Conservation (phyloP, 2,797 vertebrate species). For the Lycodopsis pacificus region DNA sequence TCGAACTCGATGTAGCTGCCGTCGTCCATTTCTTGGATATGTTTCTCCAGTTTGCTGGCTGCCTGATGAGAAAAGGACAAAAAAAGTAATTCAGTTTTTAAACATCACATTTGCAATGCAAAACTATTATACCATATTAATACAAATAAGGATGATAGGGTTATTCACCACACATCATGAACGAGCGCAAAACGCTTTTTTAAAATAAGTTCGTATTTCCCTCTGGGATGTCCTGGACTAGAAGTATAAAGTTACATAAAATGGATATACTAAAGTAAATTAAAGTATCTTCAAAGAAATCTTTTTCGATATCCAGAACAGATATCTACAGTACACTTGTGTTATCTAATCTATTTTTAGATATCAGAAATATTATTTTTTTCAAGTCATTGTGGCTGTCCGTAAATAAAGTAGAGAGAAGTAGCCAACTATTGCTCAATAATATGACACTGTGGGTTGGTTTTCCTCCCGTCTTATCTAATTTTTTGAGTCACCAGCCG, state of each 20-base stretch:
- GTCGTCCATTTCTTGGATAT: conserved; percentile 97
- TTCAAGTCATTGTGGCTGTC: too few relatives aligned
- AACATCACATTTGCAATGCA: conserved; percentile 4
- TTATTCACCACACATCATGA: background rate
- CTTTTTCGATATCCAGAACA: too few relatives aligned
- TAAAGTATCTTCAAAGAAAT: too few relatives aligned
- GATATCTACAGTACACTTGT: too few relatives aligned
- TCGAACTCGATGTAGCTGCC: conserved; percentile 99
- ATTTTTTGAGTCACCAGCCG: background rate
- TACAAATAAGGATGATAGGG: background rate
- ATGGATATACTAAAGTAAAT: too few relatives aligned
- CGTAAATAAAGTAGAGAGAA: too few relatives aligned
- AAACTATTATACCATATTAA: background rate
- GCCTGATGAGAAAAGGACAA: conserved; percentile 69
- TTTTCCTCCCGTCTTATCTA: background rate
- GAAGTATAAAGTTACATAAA: too few relatives aligned
- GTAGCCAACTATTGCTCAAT: background rate
- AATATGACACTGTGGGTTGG: background rate
- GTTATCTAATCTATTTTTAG: too few relatives aligned
- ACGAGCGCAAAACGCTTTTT: too few relatives aligned
- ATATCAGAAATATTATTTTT: too few relatives aligned
- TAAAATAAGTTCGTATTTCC: too few relatives aligned
- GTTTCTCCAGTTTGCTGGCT: conserved; percentile 82
- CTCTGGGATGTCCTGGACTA: too few relatives aligned
- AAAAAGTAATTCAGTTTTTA: conserved; percentile 5